Percentiles rank a stretch among this genome's conserved stretches.
Conservation (phyloP, 2,888 invertebrate genomes). For the Drosophila koepferae region DNA sequence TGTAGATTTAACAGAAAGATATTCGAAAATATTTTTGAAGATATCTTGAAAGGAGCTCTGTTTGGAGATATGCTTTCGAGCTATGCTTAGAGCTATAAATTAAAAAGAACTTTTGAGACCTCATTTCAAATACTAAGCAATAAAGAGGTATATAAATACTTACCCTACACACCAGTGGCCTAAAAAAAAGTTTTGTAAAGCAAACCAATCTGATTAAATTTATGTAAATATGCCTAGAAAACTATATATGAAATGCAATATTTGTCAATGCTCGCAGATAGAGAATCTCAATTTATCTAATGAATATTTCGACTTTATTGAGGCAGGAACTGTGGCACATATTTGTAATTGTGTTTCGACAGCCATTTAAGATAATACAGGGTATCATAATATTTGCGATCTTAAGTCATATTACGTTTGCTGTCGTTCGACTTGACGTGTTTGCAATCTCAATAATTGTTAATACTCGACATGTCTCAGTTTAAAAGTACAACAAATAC, state of each 20-base stretch:
- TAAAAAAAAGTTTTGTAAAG: background rate
- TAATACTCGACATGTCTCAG: constrained; percentile 34
- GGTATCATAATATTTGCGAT: constrained; percentile 12
- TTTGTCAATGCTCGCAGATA: background rate
- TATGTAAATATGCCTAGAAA: background rate
- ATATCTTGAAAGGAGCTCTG: background rate
- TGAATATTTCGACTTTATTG: background rate
- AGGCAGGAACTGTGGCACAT: background rate
- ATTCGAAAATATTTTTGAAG: background rate
- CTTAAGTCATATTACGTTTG: constrained; percentile 13
- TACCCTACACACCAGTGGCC: no score
- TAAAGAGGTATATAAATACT: no score
- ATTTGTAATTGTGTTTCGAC: background rate
- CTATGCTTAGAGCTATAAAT: background rate
- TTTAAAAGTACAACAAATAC: constrained; percentile 35
- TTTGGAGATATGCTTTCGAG: no score
- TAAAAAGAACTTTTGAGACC: background rate
- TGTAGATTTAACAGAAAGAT: no score
- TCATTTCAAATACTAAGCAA: no score
- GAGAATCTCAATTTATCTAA: background rate
- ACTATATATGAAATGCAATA: background rate
- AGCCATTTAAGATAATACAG: constrained; percentile 2
- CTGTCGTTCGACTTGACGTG: constrained; percentile 6
- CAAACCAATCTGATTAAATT: no score
- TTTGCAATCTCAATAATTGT: constrained; percentile 21